Base-by-base conservation (phyloP, 2,113 vertebrate genomes). In the Tragelaphus strepsiceros region DNA sequence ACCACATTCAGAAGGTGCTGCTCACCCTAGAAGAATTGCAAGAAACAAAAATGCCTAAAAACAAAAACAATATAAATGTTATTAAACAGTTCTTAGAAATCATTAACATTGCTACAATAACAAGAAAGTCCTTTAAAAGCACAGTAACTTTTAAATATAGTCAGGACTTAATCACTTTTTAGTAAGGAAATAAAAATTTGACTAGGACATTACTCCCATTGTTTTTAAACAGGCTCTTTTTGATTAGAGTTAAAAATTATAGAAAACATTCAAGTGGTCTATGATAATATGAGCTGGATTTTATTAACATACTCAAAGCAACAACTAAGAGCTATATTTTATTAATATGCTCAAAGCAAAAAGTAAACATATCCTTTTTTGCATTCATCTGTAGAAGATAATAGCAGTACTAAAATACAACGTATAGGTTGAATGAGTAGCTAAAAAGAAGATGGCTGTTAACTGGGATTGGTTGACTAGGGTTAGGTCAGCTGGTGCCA, bases 391-490 rank as follows among this genome's bases (percentile, higher is more conserved):
- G 80, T 91, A 85, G 92, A 54, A 54, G 21, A 39, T 97, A 71
- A 51, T 28, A 98, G 43, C 0, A 5, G 78, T 39, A 71, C 56
- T 94, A 53, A 96, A 46, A 93, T 98, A 95, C 90, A 94, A 62
- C 90, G 56, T 94, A 87, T 98, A 98, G 90, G 95, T 95, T 98
- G 32, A 35, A 85, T 97, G 82, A 59, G 26, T 35, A 83, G 92
- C 43, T 96, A 77, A 77, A 90, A 53, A 97, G 64, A 96, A 96
- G 96, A 84, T 74, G 85, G 21, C 61, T 39, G 86, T 85, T 61
- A 62, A 51, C 30, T 26, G 51, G 62, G 64, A 96, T 16, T 24
- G 17, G 13, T 54, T 98, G 61, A 92, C 96, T 97, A 86, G 96
- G 22, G 82, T 71, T 64, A 90, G 0, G 97, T 98, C 82, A 97